Conservation (phyloP, 2,888 invertebrate genomes). For the Apamea sordens region DNA sequence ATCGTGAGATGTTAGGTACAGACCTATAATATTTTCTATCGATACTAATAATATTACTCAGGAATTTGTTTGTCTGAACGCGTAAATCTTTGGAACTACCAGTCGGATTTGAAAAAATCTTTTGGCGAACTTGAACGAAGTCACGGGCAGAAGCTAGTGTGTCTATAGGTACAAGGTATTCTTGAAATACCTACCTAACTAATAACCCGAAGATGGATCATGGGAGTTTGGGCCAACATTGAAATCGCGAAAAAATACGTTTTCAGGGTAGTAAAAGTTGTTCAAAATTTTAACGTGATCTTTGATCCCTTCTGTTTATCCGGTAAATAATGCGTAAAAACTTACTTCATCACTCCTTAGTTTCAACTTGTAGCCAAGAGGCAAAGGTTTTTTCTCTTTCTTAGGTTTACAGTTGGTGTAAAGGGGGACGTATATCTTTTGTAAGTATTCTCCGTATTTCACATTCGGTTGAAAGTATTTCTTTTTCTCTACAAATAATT, state of each 20-base stretch:
- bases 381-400: slow-evolving; percentile 65
- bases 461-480: slow-evolving; percentile 76
- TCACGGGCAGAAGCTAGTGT: background rate
- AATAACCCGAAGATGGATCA: background rate
- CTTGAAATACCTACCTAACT: background rate
- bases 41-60: background rate
- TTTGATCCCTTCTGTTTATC: background rate
- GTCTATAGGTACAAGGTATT: background rate
- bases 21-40: background rate
- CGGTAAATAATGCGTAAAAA: background rate
- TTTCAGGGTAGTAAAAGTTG: background rate
- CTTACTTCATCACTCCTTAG: slow-evolving; percentile 78
- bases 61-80: background rate
- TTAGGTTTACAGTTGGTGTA: slow-evolving; percentile 69
- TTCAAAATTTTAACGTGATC: background rate
- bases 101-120: background rate
- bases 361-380: slow-evolving; percentile 79
- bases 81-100: background rate
- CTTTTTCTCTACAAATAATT: slow-evolving; percentile 71
- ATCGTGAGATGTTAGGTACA: background rate
- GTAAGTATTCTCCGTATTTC: slow-evolving; percentile 81
- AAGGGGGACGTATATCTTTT: slow-evolving; percentile 75
- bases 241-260: background rate
- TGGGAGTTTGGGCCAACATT: no score
- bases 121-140: background rate